Conservation (phyloP, 92 coral and sea anemone genomes). For the Isaurus tuberculatus region DNA sequence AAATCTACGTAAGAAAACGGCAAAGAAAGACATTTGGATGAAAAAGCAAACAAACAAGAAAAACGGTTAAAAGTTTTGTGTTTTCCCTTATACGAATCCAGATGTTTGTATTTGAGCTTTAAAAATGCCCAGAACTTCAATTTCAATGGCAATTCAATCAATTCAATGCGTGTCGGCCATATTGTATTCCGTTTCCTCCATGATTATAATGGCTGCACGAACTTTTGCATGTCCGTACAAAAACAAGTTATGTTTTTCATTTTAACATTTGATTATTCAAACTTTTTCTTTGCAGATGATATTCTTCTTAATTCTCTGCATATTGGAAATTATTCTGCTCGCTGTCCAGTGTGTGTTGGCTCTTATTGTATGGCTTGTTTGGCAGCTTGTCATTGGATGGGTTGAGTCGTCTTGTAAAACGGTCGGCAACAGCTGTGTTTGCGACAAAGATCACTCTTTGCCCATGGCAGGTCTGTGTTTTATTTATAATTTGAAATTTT, state of each 20-base stretch:
- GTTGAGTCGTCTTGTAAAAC: neutral
- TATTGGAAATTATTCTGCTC: conserved; percentile 23
- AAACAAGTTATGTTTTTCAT: neutral
- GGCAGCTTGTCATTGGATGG: conserved; percentile 44
- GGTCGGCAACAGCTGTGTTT: neutral
- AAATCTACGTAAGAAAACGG: too few relatives aligned
- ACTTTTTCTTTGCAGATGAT: conserved; percentile 27
- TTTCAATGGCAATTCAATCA: too few relatives aligned
- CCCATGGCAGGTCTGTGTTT: conserved; percentile 9
- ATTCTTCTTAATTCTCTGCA: conserved; percentile 11
- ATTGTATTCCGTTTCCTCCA: too few relatives aligned
- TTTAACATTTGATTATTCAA: neutral
- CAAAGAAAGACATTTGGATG: too few relatives aligned
- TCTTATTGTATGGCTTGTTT: conserved; percentile 12
- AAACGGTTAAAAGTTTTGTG: too few relatives aligned
- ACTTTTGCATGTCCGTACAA: neutral
- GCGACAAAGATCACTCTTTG: neutral
- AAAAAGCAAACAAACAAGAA: too few relatives aligned
- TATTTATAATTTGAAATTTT: too few relatives aligned
- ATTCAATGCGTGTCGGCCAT: too few relatives aligned
- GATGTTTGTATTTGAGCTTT: too few relatives aligned
- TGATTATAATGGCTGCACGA: too few relatives aligned
- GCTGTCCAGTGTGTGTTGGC: conserved; percentile 40
- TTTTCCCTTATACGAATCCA: too few relatives aligned
- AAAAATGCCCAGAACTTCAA: too few relatives aligned